phyloP scores from a whole-genome alignment of 1,140 invertebrate species.

The Brachionus sp. region DNA sequence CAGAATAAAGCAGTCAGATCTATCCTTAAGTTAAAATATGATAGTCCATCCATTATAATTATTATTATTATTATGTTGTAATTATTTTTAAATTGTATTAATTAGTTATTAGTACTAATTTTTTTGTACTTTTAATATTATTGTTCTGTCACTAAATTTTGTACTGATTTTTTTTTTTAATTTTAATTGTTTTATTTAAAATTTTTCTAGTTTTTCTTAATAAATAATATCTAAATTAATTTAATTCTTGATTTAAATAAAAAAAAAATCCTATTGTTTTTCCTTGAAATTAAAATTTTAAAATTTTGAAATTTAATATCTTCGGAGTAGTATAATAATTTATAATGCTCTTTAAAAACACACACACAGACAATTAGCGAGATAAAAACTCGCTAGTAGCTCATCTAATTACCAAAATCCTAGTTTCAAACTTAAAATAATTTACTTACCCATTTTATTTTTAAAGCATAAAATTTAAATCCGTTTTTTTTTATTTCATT shows the following conservation, averaged over 20 bases:
- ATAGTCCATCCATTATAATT: too few relatives aligned
- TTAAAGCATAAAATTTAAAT: neutral
- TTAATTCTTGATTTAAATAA: neutral
- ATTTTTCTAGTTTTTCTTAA: neutral
- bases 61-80: too few relatives aligned
- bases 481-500: neutral
- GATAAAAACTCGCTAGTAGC: neutral
- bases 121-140: too few relatives aligned
- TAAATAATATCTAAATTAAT: neutral
- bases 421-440: neutral
- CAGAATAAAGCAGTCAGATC: too few relatives aligned
- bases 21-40: too few relatives aligned
- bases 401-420: neutral
- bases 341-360: neutral
- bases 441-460: neutral
- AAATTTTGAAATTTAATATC: conserved; percentile 1
- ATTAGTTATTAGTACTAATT: too few relatives aligned
- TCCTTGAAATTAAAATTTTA: neutral
- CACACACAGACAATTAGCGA: neutral
- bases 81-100: too few relatives aligned
- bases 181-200: too few relatives aligned
- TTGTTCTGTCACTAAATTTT: too few relatives aligned
- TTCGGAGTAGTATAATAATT: neutral
- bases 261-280: conserved; percentile 10
- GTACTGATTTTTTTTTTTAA: too few relatives aligned